Evolutionary conservation across 2,797 vertebrate species (phyloP), one percentile per base, ranked within the genome.

Genomic region (Sitta carolinensis): DNA sequence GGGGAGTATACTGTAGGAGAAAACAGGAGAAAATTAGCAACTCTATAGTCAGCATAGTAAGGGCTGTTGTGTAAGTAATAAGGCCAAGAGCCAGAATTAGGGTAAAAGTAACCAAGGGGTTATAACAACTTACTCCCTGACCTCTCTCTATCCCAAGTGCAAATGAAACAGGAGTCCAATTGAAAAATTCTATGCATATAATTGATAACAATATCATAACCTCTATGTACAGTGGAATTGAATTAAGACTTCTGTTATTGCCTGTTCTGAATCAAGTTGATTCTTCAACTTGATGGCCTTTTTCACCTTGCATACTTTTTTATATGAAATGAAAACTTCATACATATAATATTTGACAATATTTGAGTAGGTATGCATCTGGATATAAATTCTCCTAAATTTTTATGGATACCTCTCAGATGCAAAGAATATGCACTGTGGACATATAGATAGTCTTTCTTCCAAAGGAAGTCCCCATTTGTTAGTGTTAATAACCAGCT

Each of bases 401-500:
- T 84, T 88, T 75, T 91, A 30, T 69, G 50, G 43, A 22, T 78
- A 36, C 50, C 10, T 87, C 67, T 83, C 87, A 68, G 22, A 62
- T 23, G 27, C 52, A 81, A 75, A 69, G 78, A 82, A 30, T 36
- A 73, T 52, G 30, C 59, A 63, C 26, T 67, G 43, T 8, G 6
- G 51, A 48, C 76, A 45, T 76, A 63, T 26, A 86, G 87, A 68
- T 59, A 69, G 42, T 27, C 45, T 68, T 76, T 84, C 25, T 75
- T 68, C 38, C 61, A 64, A 34, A 90, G 78, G 82, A 91, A 70
- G 40, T 92, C 36, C 84, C 8, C 10, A 69, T 81, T 95, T 58
- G 22, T 93, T 94, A 82, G 72, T 77, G 83, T 72, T 96, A 94
- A 96, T 89, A 95, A 94, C 58, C 77, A 90, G 86, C 90, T 90